phyloP scores from a whole-genome alignment of 2,113 vertebrate genomes.

The Apus apus region DNA sequence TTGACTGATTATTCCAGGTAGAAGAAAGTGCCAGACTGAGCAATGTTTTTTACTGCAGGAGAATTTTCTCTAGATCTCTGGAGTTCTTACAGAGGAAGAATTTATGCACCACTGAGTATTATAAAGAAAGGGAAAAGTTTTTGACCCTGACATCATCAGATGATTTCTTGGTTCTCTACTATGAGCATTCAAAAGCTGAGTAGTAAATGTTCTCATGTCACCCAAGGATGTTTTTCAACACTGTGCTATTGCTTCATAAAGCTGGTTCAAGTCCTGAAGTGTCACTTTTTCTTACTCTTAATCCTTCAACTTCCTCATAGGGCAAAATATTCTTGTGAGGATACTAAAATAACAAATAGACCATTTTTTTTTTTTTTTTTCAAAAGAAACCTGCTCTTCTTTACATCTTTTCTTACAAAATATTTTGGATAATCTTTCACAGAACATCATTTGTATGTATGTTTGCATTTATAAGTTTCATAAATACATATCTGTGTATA shows the following conservation, averaged over 20 bases:
- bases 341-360: background rate
- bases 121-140: background rate
- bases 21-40: background rate
- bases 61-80: background rate
- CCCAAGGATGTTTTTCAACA: background rate
- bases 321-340: background rate
- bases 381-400: background rate
- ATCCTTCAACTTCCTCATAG: background rate
- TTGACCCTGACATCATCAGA: background rate
- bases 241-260: background rate
- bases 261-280: background rate
- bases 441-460: background rate
- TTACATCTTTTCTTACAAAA: background rate
- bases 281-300: background rate
- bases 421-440: background rate
- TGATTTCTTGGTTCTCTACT: background rate
- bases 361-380: background rate
- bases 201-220: background rate
- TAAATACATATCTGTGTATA: background rate
- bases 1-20: background rate
- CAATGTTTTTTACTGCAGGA: background rate
- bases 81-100: background rate
- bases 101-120: background rate
- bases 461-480: background rate
- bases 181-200: background rate